These are phyloP conservation scores for Actinopyga echinites DNA, from an alignment of 53 echinoderm and acorn worm species.

Conservation along the genomic window DNA sequence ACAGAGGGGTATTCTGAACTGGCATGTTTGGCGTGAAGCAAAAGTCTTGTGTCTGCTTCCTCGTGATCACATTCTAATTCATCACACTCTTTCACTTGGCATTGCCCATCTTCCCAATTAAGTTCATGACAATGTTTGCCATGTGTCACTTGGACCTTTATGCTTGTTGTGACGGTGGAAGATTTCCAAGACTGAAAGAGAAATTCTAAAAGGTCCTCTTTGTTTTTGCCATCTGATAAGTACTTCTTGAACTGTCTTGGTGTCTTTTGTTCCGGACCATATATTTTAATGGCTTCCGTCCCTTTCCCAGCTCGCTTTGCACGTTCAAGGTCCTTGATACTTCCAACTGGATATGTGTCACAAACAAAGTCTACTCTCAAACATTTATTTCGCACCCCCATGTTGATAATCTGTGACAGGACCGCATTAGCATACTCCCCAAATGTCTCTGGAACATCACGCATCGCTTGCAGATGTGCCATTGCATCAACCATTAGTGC, in stretches of 20 bases:
- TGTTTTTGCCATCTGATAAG: conserved; percentile 51
- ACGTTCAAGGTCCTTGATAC: conserved; percentile 28
- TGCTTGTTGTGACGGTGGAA: not conserved
- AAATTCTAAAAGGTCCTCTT: conserved; percentile 48
- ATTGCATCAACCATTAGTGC: conserved; percentile 58
- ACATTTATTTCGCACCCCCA: not conserved
- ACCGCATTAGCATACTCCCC: conserved; percentile 44
- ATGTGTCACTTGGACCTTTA: not conserved
- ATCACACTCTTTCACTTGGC: not conserved
- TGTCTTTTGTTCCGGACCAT: conserved; percentile 13
- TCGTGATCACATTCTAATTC: conserved; percentile 50
- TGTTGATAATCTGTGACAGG: not conserved
- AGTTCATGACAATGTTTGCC: conserved; percentile 2
- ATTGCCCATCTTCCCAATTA: not conserved
- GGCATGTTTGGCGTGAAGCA: conserved; percentile 36
- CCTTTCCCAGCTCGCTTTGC: not conserved
- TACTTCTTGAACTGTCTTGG: conserved; percentile 59
- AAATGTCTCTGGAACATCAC: conserved; percentile 39
- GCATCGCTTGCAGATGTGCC: conserved; percentile 50
- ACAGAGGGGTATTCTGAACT: not conserved
- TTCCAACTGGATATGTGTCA: not conserved
- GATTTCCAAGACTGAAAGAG: conserved; percentile 50
- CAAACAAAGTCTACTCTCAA: conserved; percentile 27
- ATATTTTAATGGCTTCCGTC: conserved; percentile 12
- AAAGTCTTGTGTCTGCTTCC: conserved; percentile 68